Evolutionary conservation across 2,113 vertebrate genomes (phyloP).

Genomic region (Accipiter virgatus): DNA sequence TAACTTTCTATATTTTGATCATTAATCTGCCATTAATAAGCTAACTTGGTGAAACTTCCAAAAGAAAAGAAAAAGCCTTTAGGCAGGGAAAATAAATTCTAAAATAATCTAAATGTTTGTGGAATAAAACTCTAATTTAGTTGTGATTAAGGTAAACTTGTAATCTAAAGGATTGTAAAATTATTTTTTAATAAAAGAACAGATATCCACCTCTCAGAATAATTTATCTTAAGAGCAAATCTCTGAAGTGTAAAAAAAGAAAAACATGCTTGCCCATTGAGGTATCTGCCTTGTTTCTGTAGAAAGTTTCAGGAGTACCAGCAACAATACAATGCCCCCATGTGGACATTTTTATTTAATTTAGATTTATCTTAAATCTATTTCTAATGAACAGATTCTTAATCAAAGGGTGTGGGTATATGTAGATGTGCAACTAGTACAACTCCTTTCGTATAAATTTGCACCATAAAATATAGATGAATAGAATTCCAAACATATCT

Average conservation of each 20-base stretch:
- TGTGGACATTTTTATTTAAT: slow-evolving; percentile 23
- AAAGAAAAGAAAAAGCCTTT: background rate
- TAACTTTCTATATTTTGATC: background rate
- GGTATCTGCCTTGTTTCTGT: background rate
- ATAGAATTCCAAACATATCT: background rate
- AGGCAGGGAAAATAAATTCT: background rate
- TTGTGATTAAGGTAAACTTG: background rate
- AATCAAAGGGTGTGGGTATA: background rate
- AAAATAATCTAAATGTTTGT: background rate
- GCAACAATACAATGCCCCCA: slow-evolving; percentile 50
- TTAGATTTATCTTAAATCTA: background rate
- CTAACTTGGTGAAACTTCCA: background rate
- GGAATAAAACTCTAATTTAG: background rate
- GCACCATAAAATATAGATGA: background rate
- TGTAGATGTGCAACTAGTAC: background rate
- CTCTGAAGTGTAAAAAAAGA: background rate
- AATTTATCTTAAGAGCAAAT: background rate
- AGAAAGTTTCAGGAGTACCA: slow-evolving; percentile 8
- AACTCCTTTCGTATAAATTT: background rate
- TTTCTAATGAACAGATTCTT: background rate
- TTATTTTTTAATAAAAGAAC: background rate
- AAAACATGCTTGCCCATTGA: background rate
- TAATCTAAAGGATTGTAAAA: background rate
- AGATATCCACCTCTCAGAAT: background rate
- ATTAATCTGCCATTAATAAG: background rate